Conservation (phyloP, 1,140 invertebrate genomes). For the Frieseomelitta varia region DNA sequence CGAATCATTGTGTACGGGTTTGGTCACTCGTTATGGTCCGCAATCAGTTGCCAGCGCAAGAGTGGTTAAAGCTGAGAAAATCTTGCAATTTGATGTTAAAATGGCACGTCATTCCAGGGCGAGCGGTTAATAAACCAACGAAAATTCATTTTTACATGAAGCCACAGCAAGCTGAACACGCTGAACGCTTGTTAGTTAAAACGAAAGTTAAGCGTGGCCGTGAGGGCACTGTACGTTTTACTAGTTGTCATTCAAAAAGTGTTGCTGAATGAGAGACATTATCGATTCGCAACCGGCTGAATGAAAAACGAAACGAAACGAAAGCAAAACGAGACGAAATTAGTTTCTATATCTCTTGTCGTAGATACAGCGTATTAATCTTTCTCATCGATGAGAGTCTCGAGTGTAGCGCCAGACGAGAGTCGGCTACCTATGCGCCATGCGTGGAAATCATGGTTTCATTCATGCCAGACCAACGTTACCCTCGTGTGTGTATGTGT, state of each 20-base stretch:
- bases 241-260: not conserved
- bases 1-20: no score
- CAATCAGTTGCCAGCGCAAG: no score
- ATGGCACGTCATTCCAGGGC: no score
- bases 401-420: constrained; percentile 21
- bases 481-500: not conserved
- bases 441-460: constrained; percentile 76
- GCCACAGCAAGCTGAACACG: not conserved
- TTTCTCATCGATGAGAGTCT: constrained; percentile 27
- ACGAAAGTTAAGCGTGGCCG: not conserved
- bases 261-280: constrained; percentile 23
- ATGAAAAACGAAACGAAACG: not conserved
- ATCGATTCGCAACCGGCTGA: constrained; percentile 20
- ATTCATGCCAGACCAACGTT: constrained; percentile 74
- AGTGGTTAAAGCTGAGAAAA: no score
- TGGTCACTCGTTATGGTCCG: no score
- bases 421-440: constrained; percentile 68
- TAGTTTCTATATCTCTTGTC: constrained; percentile 19
- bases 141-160: no score
- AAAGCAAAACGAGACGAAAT: not conserved
- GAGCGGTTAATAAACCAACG: no score
- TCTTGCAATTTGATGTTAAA: no score
- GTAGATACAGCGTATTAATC: constrained; percentile 15
- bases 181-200: not conserved
- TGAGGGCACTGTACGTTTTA: not conserved